These are phyloP conservation scores for Phoenicopterus ruber DNA, from an alignment of 2,113 vertebrate genomes.

Conservation along the genomic window DNA sequence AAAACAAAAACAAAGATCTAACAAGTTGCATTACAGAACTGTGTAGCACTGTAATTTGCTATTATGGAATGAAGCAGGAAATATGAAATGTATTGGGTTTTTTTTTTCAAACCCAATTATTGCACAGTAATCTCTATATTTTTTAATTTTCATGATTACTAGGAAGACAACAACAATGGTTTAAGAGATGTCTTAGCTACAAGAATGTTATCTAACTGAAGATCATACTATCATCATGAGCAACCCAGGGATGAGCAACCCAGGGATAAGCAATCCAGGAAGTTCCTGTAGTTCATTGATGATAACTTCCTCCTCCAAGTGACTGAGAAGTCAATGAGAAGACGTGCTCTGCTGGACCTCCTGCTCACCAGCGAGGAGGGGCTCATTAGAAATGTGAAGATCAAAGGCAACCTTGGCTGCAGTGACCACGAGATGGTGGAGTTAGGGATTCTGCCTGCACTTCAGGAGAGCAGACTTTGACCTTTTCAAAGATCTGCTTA, in stretches of 20 bases:
- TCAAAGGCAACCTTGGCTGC: neutral
- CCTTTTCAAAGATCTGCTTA: no score
- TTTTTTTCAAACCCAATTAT: neutral
- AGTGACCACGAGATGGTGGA: no score
- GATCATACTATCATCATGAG: neutral
- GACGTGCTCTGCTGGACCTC: neutral
- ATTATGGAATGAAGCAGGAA: neutral
- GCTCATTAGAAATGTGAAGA: neutral
- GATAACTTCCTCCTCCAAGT: neutral
- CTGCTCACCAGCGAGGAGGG: neutral
- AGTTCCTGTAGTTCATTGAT: neutral
- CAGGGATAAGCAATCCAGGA: neutral
- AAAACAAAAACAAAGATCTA: neutral
- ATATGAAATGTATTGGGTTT: accelerated
- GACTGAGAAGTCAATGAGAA: neutral
- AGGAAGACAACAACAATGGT: neutral
- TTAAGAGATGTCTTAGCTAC: neutral
- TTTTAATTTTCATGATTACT: neutral
- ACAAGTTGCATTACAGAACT: neutral
- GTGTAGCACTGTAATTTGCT: neutral
- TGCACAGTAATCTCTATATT: neutral
- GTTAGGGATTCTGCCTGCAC: no score
- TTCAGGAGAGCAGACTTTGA: no score
- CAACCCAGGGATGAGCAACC: neutral
- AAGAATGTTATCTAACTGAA: neutral